Evolutionary conservation across 1,140 invertebrate species (phyloP).

Genomic region (Aphaenogaster rudis): DNA sequence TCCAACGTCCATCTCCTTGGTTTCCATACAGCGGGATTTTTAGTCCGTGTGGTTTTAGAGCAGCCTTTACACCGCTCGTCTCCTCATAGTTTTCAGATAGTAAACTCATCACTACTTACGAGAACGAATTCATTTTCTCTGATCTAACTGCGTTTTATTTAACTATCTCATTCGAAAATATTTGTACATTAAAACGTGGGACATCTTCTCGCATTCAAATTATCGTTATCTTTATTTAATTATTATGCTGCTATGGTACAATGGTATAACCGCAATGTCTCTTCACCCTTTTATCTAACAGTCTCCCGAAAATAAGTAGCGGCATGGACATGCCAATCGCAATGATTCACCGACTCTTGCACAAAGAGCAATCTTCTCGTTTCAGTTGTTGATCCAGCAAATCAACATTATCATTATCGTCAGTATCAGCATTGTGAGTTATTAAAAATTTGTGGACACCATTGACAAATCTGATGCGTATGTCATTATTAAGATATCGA

Average conservation of each 20-base stretch:
- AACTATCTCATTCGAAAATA: slow-evolving; percentile 86
- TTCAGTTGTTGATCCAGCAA: slow-evolving; percentile 41
- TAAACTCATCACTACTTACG: slow-evolving; percentile 76
- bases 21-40: slow-evolving; percentile 72
- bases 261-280: slow-evolving; percentile 85
- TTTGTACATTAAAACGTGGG: slow-evolving; percentile 87
- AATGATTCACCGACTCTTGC: slow-evolving; percentile 66
- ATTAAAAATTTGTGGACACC: slow-evolving; percentile 35
- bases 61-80: slow-evolving; percentile 56
- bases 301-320: slow-evolving; percentile 74
- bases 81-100: slow-evolving; percentile 68
- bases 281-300: slow-evolving; percentile 78
- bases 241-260: slow-evolving; percentile 85
- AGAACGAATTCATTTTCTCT: slow-evolving; percentile 78
- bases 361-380: slow-evolving; percentile 42
- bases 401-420: slow-evolving; percentile 10
- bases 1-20: slow-evolving; percentile 74
- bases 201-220: slow-evolving; percentile 84
- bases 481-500: slow-evolving; percentile 15
- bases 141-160: slow-evolving; percentile 84
- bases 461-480: background rate
- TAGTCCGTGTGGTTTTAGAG: slow-evolving; percentile 69
- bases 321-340: slow-evolving; percentile 68
- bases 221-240: slow-evolving; percentile 84
- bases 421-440: slow-evolving; percentile 2